These are phyloP conservation scores for Bombus turneri DNA, from an alignment of 1,140 invertebrate genomes.

Conservation along the genomic window DNA sequence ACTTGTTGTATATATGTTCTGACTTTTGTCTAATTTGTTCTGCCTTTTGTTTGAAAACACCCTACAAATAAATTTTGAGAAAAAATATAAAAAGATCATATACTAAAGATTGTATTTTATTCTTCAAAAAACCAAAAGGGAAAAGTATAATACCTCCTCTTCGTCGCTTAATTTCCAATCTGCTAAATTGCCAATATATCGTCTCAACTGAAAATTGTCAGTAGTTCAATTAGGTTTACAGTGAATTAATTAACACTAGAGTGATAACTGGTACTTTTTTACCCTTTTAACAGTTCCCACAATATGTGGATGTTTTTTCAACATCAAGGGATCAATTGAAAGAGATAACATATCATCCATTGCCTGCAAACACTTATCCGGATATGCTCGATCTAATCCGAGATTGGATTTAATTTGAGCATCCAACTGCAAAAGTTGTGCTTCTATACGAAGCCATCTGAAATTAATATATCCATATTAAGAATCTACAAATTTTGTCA, in stretches of 20 bases:
- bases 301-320: slow-evolving; percentile 92
- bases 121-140: background rate
- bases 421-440: slow-evolving; percentile 88
- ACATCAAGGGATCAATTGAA: slow-evolving; percentile 89
- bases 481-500: slow-evolving; percentile 11
- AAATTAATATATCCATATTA: slow-evolving; percentile 58
- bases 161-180: slow-evolving; percentile 87
- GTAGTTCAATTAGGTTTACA: background rate
- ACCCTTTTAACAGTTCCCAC: slow-evolving; percentile 89
- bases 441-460: slow-evolving; percentile 87
- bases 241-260: slow-evolving; percentile 5
- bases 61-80: slow-evolving; percentile 60
- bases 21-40: slow-evolving; percentile 86
- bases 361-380: slow-evolving; percentile 84
- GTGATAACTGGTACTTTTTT: slow-evolving; percentile 10
- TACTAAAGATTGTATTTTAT: slow-evolving; percentile 6
- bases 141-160: slow-evolving; percentile 79
- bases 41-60: slow-evolving; percentile 86
- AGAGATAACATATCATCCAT: slow-evolving; percentile 86
- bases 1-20: slow-evolving; percentile 85
- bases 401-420: slow-evolving; percentile 88
- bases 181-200: slow-evolving; percentile 89
- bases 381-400: slow-evolving; percentile 86
- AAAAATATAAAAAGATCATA: slow-evolving; percentile 1
- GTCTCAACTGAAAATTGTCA: slow-evolving; percentile 81